phyloP scores from a whole-genome alignment of 2,888 invertebrate genomes.

The Heterodera filipjevi region DNA sequence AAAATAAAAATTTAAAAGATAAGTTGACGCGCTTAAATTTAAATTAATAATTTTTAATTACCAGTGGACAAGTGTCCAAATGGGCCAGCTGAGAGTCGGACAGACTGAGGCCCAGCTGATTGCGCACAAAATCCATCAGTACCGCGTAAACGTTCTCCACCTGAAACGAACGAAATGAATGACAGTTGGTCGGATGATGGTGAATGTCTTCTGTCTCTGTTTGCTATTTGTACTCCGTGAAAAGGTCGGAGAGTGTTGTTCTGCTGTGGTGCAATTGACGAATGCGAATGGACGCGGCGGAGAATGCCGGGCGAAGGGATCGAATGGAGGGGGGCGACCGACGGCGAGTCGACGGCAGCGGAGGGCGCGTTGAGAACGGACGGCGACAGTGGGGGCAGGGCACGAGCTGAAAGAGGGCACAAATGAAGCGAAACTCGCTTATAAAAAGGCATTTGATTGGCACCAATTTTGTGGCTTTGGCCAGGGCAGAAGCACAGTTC shows the following conservation, averaged over 20 bases:
- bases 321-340: not conserved
- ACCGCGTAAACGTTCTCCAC: constrained; percentile 61
- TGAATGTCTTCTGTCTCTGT: not conserved
- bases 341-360: not conserved
- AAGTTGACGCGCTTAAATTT: not conserved
- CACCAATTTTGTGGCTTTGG: constrained; percentile 23
- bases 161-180: not conserved
- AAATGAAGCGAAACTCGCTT: not conserved
- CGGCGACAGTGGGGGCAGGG: not conserved
- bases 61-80: constrained; percentile 59
- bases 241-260: constrained; percentile 10
- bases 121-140: constrained; percentile 57
- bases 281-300: constrained; percentile 24
- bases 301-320: constrained; percentile 22
- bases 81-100: constrained; percentile 58
- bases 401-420: not conserved
- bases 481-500: constrained; percentile 48
- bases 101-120: constrained; percentile 47
- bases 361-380: not conserved
- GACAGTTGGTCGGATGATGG: not conserved
- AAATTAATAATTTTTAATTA: constrained; percentile 7
- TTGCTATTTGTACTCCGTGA: constrained; percentile 9
- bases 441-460: not conserved
- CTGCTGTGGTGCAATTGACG: constrained; percentile 6
- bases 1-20: no score